Percentiles rank a stretch among this genome's conserved stretches.
These are phyloP conservation scores for Morus bassanus DNA, from an alignment of 2,797 vertebrate genomes.

Conservation along the genomic window DNA sequence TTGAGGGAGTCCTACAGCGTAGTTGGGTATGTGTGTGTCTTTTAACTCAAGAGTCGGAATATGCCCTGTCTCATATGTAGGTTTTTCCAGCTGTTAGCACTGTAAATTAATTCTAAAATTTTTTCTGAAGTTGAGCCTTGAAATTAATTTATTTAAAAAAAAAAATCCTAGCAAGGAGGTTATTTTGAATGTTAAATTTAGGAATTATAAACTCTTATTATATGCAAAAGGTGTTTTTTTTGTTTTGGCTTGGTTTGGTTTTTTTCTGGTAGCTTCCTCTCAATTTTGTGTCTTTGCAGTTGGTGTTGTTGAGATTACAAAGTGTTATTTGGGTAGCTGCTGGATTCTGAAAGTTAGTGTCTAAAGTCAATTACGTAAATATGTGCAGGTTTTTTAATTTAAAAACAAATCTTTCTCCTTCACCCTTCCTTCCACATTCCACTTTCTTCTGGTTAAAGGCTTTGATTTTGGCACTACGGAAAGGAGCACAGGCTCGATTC, in stretches of 20 bases:
- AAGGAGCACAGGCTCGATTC: background rate
- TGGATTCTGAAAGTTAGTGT: background rate
- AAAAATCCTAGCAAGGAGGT: background rate
- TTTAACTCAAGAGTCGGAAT: background rate
- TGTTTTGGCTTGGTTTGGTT: too few species aligned
- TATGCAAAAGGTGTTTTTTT: background rate
- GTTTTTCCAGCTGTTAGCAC: background rate
- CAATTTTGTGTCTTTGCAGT: background rate
- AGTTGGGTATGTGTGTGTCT: background rate
- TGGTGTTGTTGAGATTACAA: background rate
- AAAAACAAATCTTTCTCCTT: background rate
- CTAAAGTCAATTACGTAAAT: background rate
- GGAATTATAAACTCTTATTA: background rate
- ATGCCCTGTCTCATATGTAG: background rate
- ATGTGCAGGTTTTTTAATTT: background rate
- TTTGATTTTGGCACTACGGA: background rate
- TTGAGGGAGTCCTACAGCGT: background rate
- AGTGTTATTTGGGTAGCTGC: background rate
- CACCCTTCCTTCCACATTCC: background rate
- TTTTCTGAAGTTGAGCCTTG: background rate
- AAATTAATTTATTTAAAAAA: background rate
- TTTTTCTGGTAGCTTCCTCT: background rate
- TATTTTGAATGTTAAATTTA: background rate
- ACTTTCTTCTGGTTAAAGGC: background rate
- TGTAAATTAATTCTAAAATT: background rate